Conservation (phyloP, 1,140 invertebrate genomes). For the Anoplolepis gracilipes region DNA sequence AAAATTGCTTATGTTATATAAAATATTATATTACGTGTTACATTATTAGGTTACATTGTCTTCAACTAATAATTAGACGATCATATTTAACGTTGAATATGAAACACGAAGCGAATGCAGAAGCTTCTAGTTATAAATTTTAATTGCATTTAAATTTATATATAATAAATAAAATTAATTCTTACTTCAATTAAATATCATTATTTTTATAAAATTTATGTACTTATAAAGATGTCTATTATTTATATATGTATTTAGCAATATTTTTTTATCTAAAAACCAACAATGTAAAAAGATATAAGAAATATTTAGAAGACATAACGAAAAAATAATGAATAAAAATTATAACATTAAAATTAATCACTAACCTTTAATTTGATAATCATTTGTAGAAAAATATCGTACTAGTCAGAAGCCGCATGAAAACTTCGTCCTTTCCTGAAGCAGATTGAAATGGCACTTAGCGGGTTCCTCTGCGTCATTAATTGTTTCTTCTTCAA, state of each 20-base stretch:
- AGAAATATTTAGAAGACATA: not conserved
- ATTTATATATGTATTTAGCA: not conserved
- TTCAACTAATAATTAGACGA: no score
- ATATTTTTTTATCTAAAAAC: no score
- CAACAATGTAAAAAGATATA: not conserved
- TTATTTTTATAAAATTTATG: not conserved
- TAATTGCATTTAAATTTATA: no score
- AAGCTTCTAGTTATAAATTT: no score
- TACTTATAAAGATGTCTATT: not conserved
- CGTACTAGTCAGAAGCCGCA: conserved; percentile 29
- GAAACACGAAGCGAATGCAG: no score
- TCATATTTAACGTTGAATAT: no score
- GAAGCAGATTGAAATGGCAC: conserved; percentile 36
- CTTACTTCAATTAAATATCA: no score
- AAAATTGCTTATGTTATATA: no score
- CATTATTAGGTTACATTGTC: no score
- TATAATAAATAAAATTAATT: no score
- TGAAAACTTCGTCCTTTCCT: not conserved
- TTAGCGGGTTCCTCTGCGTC: conserved; percentile 26
- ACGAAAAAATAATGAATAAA: not conserved
- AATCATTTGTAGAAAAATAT: conserved; percentile 31
- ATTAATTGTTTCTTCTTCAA: conserved; percentile 56
- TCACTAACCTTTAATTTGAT: conserved; percentile 39
- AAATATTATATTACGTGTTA: no score
- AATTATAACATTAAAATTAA: conserved; percentile 7